Evolutionary conservation across 1,140 invertebrate genomes (phyloP), one percentile per base, ranked within the genome.

Genomic region (Eupristina koningsbergeri): DNA sequence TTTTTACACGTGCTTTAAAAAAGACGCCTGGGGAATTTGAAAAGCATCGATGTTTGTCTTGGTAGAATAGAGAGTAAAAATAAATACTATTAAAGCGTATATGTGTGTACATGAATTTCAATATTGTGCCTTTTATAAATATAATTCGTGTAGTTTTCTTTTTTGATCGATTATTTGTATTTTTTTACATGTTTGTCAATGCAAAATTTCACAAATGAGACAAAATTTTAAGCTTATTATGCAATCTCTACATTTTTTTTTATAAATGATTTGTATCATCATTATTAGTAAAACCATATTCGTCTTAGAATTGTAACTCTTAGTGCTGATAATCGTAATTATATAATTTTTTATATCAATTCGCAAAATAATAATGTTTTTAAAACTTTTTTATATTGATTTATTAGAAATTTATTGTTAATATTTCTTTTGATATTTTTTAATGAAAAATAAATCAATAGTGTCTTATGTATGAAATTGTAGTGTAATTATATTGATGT

Each of bases 401-500:
- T 45, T 29, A 5, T 29, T 22, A 34, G 69, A 53, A 5, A 45
- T 50, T 34, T 58, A 29, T 31, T 36, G 7, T 71, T 41, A 26
- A 13, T 41, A 17, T 22, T 17, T 47, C 9, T 79, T 67, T 67
- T 69, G 2, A n/a, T 39, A n/a, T 5, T 78, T 78, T 80, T 53
- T 69, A 53, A 31, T 58, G 9, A 45, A 74, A 81, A 74, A 26
- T 73, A 47, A 47, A 69, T 53, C 41, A 53, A 50, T 2, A 3
- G 53, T 73, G 36, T 45, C 36, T 74, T 81, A 22, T 61, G 45
- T 74, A 74, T 26, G 19, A 74, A 61, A 81, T 74, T 64, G 39
- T 64, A 82, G 34, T 76, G 58, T 82, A 64, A 82, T 61, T 75
- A 82, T 82, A 39, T 19, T 81, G 29, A 76, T 36, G 9, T 82